phyloP scores from a whole-genome alignment of 2,797 vertebrate species.

The Botia almorhae region DNA sequence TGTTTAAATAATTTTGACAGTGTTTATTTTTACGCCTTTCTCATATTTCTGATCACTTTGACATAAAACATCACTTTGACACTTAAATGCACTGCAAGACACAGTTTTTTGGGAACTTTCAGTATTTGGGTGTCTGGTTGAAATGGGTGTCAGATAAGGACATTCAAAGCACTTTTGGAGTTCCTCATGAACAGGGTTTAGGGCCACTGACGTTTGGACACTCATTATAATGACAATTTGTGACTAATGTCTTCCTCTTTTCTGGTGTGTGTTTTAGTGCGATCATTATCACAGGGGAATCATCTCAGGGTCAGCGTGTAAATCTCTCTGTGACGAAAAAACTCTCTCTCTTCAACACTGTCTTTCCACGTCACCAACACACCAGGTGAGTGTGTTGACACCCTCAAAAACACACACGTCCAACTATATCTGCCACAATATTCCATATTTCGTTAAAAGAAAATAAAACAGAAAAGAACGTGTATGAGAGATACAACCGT shows the following conservation, averaged over 20 bases:
- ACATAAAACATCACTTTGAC: no score
- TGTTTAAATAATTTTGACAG: no score
- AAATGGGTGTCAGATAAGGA: no score
- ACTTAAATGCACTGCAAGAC: not conserved
- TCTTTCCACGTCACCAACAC: constrained; percentile 87
- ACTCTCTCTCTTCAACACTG: constrained; percentile 86
- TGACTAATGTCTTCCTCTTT: constrained; percentile 1
- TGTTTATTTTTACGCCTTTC: no score
- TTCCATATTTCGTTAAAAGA: no score
- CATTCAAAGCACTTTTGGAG: no score
- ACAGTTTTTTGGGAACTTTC: no score
- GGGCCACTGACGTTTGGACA: not conserved
- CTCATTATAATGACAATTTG: not conserved
- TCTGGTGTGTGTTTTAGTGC: constrained; percentile 77
- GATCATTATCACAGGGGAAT: constrained; percentile 95
- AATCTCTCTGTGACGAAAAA: constrained; percentile 88
- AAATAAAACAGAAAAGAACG: not conserved
- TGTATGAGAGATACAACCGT: not conserved
- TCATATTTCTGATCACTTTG: no score
- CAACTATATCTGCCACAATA: no score
- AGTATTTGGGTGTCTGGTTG: no score
- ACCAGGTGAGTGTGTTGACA: constrained; percentile 79
- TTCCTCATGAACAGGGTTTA: no score
- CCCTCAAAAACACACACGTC: constrained; percentile 8
- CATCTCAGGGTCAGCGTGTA: constrained; percentile 93